Percentiles rank a stretch among this genome's conserved stretches.
Evolutionary conservation across 1,140 invertebrate species (phyloP).

Genomic region (Formica selysi): DNA sequence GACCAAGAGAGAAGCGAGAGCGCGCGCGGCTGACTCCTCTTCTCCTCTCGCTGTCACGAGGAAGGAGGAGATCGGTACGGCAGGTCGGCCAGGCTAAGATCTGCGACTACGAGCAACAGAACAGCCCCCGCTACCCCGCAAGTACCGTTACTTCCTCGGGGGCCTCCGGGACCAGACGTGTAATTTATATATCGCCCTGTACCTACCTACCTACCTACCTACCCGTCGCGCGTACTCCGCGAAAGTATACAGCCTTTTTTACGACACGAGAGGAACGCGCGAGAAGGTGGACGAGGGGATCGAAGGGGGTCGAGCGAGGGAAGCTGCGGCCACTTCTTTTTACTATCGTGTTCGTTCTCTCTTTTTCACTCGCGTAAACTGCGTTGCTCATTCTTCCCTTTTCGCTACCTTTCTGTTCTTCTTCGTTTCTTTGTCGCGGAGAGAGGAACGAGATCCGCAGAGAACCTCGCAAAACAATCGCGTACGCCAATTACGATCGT

Average conservation of each 20-base stretch:
- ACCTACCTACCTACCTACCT: slow-evolving; percentile 66
- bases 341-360: background rate
- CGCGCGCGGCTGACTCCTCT: slow-evolving; percentile 37
- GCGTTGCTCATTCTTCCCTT: slow-evolving; percentile 16
- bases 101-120: slow-evolving; percentile 48
- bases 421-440: slow-evolving; percentile 10
- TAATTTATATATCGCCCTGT: slow-evolving; percentile 82
- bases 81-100: slow-evolving; percentile 67
- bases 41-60: slow-evolving; percentile 74
- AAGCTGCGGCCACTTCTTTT: slow-evolving; percentile 44
- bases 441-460: background rate
- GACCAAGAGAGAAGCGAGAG: slow-evolving; percentile 60
- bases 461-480: slow-evolving; percentile 66
- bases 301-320: slow-evolving; percentile 14
- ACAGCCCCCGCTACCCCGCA: slow-evolving; percentile 35
- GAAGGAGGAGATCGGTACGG: slow-evolving; percentile 42
- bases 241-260: slow-evolving; percentile 72
- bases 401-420: background rate
- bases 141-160: slow-evolving; percentile 78
- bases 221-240: slow-evolving; percentile 58
- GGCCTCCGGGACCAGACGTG: slow-evolving; percentile 78
- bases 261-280: slow-evolving; percentile 47
- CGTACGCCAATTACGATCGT: slow-evolving; percentile 77
- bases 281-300: background rate
- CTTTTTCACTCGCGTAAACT: slow-evolving; percentile 35